Base-by-base conservation (phyloP, 2,888 invertebrate genomes). In the Asteroscopus sphinx region DNA sequence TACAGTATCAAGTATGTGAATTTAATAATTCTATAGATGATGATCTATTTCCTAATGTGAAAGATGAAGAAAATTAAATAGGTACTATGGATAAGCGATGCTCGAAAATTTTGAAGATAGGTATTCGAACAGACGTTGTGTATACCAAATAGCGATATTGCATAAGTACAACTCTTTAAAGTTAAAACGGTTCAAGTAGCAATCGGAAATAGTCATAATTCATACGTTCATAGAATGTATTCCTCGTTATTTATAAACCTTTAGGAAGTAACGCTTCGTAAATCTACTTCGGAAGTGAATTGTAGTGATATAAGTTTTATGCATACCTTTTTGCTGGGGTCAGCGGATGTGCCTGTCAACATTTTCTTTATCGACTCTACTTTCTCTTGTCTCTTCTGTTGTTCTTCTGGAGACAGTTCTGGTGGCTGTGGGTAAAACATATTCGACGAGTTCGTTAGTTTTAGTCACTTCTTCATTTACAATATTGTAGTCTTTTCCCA, bases 361-460 rank as follows among this genome's bases (percentile, higher is more conserved):
- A 98, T 98, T 88, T 97, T 98, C 85, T 98, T 97, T 68, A 98
- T 98, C 9, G 97, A 97, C 83, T 98, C 98, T 4, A 98, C 98
- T 91, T 98, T 98, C 86, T 98, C 97, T 83, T 96, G 95, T 11
- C 98, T 95, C 68, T 97, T 96, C 79, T 96, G 96, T 83, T 97
- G 97, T 83, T 98, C 98, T 82, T 98, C 98, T 0, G 97, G 97
- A 0, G 97, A 96, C 39, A 98, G 88, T 87, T 98, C 97, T 71
- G 98, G 98, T 68, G 96, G 96, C 96, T 96, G 70, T 30, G 15
- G 48, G 21, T 63, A 33, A 59, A 21, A 48, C n/a, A 44, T 15
- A 4, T 32, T 1, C 6, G 6, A 11, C 41, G n/a, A 55, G 2
- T 39, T n/a, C 5, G n/a, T 39, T 21, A 16, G n/a, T 21, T 16